Percentiles rank a stretch among this genome's conserved stretches.
Conservation (phyloP, 64 coral and sea anemone genomes). For the Porites australiensis region DNA sequence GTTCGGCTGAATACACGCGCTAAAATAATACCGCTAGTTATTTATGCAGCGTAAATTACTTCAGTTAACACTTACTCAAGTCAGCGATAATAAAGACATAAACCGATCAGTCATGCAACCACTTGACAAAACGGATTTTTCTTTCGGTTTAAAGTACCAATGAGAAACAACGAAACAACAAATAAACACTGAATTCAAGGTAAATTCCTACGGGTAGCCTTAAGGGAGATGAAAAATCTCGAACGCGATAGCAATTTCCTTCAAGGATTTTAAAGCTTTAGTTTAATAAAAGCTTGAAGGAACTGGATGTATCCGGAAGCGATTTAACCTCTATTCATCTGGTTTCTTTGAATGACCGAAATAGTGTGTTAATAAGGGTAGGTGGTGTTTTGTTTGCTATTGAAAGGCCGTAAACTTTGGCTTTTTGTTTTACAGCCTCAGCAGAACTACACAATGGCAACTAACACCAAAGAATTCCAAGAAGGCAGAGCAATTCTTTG, state of each 20-base stretch:
- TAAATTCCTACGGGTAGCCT: background rate
- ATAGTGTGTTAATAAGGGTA: background rate
- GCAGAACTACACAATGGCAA: background rate
- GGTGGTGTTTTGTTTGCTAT: background rate
- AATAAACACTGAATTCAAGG: background rate
- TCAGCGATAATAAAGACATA: background rate
- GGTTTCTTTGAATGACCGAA: constrained; percentile 4
- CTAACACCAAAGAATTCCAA: constrained; percentile 1
- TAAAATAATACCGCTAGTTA: constrained; percentile 1
- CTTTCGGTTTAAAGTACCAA: background rate
- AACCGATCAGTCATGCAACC: background rate
- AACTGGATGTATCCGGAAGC: constrained; percentile 4
- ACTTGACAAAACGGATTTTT: background rate
- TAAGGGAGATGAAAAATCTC: background rate
- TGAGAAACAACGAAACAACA: background rate
- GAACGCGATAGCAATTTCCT: background rate
- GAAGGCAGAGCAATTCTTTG: constrained; percentile 8
- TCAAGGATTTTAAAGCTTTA: background rate
- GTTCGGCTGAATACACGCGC: background rate
- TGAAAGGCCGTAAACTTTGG: constrained; percentile 19
- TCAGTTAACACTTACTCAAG: background rate
- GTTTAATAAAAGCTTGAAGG: background rate
- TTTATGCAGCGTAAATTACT: constrained; percentile 20
- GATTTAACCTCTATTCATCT: constrained; percentile 9
- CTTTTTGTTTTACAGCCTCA: background rate